Percentiles rank a stretch among this genome's conserved stretches.
Evolutionary conservation across 2,797 vertebrate species (phyloP).

Genomic region (Phrynocephalus forsythii): DNA sequence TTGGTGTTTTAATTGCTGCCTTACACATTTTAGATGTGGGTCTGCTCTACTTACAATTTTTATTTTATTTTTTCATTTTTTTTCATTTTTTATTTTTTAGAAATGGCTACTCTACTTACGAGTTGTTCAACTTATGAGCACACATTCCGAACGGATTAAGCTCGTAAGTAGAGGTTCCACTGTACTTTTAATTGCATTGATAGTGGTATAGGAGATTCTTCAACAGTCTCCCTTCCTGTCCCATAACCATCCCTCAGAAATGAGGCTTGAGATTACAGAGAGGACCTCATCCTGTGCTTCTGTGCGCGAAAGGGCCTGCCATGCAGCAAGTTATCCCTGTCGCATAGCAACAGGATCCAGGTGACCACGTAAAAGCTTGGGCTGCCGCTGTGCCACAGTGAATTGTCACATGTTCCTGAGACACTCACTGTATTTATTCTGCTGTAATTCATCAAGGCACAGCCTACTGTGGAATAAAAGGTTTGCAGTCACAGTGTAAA

Average conservation of each 20-base stretch:
- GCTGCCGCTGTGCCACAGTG: background rate
- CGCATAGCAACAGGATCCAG: constrained; percentile 33
- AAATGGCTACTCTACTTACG: too few species aligned
- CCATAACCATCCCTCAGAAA: background rate
- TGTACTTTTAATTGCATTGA: background rate
- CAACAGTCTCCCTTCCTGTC: too few species aligned
- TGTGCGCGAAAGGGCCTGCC: background rate
- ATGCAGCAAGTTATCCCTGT: constrained; percentile 25
- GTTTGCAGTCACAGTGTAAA: background rate
- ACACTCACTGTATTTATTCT: background rate
- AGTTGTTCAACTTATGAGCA: too few species aligned
- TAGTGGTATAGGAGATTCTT: background rate
- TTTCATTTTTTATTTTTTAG: too few species aligned
- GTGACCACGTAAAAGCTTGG: constrained; percentile 1
- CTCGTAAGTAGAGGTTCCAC: too few species aligned
- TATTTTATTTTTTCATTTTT: too few species aligned
- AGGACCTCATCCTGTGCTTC: background rate
- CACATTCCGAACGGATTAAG: too few species aligned
- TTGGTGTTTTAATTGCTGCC: too few species aligned
- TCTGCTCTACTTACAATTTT: too few species aligned
- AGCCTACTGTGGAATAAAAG: background rate
- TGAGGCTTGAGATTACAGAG: background rate
- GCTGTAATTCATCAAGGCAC: background rate
- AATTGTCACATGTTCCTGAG: background rate
- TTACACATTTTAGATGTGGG: too few species aligned